Conservation (phyloP, 1,140 invertebrate species). For the Drosophila athabasca region DNA sequence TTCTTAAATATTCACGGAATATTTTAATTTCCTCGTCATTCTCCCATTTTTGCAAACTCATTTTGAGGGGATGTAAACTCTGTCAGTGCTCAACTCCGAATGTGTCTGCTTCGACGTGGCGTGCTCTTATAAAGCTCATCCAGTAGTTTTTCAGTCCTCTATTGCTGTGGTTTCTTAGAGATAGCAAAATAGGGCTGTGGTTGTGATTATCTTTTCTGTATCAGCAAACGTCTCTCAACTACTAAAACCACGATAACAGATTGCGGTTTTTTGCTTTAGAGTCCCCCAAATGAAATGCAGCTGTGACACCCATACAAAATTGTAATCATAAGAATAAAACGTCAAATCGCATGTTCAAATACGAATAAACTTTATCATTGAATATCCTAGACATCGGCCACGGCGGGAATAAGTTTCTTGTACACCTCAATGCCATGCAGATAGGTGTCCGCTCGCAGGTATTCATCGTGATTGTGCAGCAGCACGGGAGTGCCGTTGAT, state of each 20-base stretch:
- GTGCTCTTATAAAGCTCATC: no score
- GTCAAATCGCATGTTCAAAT: background rate
- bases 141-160: no score
- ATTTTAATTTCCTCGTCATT: conserved; percentile 89
- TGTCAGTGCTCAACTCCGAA: no score
- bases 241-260: no score
- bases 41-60: conserved; percentile 62
- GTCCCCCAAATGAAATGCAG: no score
- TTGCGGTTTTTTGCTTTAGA: no score
- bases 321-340: conserved; percentile 6
- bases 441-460: conserved; percentile 88
- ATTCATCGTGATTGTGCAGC: conserved; percentile 93
- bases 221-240: no score
- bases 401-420: conserved; percentile 85
- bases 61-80: conserved; percentile 13
- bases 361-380: background rate
- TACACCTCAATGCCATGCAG: conserved; percentile 91
- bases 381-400: conserved; percentile 84
- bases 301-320: background rate
- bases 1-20: conserved; percentile 92
- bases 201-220: no score
- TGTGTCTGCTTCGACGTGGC: no score
- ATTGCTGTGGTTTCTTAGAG: no score
- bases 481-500: conserved; percentile 90
- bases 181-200: no score